phyloP scores from a whole-genome alignment of 2,797 vertebrate species.

The Lagodon rhomboides region DNA sequence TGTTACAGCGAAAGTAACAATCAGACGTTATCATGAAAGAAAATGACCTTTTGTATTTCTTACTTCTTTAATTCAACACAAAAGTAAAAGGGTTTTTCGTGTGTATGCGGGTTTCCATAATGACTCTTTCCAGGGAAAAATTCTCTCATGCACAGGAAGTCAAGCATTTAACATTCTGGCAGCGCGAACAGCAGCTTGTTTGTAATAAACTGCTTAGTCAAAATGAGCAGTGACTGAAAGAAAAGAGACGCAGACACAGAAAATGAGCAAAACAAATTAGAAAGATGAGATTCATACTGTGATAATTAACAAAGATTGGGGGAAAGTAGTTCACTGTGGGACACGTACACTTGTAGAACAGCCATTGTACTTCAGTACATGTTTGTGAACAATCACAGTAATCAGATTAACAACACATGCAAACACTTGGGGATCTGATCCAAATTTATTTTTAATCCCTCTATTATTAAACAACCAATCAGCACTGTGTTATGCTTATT shows the following conservation, averaged over 20 bases:
- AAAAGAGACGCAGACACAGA: neutral
- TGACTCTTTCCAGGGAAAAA: constrained; percentile 23
- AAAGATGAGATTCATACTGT: neutral
- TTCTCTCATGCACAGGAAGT: constrained; percentile 16
- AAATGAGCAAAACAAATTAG: neutral
- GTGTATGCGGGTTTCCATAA: constrained; percentile 8
- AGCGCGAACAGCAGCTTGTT: constrained; percentile 11
- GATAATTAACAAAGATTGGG: constrained; percentile 18
- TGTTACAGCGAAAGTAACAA: constrained; percentile 19
- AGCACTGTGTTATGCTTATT: constrained; percentile 45
- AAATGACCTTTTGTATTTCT: neutral
- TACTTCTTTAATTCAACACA: neutral
- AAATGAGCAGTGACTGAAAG: neutral
- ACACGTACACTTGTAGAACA: constrained; percentile 29
- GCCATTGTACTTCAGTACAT: constrained; percentile 21
- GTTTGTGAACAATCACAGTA: constrained; percentile 47
- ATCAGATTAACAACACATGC: constrained; percentile 32
- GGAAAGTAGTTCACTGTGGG: constrained; percentile 3
- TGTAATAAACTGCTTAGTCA: neutral
- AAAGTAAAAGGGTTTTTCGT: neutral
- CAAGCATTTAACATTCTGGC: constrained; percentile 10
- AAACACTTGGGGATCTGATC: constrained; percentile 49
- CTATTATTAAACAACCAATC: constrained; percentile 67
- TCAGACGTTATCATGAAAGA: constrained; percentile 1
- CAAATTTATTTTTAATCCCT: constrained; percentile 65